phyloP scores from a whole-genome alignment of 2,113 vertebrate species.

The Morone saxatilis region DNA sequence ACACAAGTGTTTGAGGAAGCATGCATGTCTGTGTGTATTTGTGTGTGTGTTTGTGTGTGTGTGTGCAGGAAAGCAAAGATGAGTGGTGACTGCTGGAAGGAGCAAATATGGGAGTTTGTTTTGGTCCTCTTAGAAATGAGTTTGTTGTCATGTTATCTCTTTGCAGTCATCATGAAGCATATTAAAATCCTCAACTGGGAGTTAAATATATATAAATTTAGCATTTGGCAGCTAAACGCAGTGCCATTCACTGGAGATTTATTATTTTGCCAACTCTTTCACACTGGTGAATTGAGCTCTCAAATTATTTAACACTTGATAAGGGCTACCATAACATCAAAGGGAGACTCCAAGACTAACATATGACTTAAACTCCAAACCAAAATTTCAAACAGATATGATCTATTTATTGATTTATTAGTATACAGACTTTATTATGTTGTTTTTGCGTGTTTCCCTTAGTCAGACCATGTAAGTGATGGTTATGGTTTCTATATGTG shows the following conservation, averaged over 20 bases:
- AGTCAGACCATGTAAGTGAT: neutral
- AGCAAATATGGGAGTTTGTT: slow-evolving; percentile 19
- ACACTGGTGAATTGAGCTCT: slow-evolving; percentile 11
- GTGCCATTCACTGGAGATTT: slow-evolving; percentile 8
- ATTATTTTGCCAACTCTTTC: slow-evolving; percentile 6
- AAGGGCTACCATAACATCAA: neutral
- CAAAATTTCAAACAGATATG: too few species aligned
- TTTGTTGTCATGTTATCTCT: neutral
- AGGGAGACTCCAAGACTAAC: neutral
- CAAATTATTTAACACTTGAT: neutral
- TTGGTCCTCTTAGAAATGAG: slow-evolving; percentile 5
- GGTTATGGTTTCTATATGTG: neutral
- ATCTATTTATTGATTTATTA: too few species aligned
- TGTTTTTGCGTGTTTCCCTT: neutral
- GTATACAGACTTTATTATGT: too few species aligned
- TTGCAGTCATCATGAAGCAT: neutral
- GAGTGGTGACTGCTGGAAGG: neutral
- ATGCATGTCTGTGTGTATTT: neutral
- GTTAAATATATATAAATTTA: neutral
- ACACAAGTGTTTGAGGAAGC: slow-evolving; percentile 22
- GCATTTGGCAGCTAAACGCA: slow-evolving; percentile 18
- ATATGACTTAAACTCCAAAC: neutral
- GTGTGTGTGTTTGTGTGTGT: neutral
- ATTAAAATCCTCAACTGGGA: neutral
- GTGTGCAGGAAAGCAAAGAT: slow-evolving; percentile 6